Evolutionary conservation across 2,888 invertebrate species (phyloP).

Genomic region (Hypena proboscidalis): DNA sequence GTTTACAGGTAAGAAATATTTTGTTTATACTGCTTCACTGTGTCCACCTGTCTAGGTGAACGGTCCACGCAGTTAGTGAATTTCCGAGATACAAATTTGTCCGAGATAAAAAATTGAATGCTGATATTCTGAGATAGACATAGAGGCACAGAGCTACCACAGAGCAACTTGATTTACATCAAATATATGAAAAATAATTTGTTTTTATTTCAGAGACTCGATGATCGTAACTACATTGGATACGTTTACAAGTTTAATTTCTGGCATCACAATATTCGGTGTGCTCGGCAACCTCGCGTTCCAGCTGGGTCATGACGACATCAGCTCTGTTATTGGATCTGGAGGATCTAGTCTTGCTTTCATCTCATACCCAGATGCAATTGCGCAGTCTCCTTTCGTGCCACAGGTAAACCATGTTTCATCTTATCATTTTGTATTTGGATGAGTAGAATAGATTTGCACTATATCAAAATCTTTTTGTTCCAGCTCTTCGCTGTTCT

Average conservation of each 20-base stretch:
- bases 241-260: slow-evolving; percentile 92
- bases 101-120: too few relatives aligned
- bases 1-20: slow-evolving; percentile 86
- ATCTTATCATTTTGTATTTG: too few relatives aligned
- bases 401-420: slow-evolving; percentile 92
- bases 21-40: background rate
- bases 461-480: too few relatives aligned
- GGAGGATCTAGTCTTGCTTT: slow-evolving; percentile 93
- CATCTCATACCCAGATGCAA: slow-evolving; percentile 93
- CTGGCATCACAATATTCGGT: slow-evolving; percentile 93
- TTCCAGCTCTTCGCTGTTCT: slow-evolving; percentile 89
- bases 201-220: slow-evolving; percentile 86
- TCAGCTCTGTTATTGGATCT: slow-evolving; percentile 87
- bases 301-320: slow-evolving; percentile 85
- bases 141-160: too few relatives aligned
- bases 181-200: too few relatives aligned
- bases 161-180: too few relatives aligned
- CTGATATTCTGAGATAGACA: too few relatives aligned
- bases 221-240: slow-evolving; percentile 92
- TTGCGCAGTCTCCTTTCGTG: slow-evolving; percentile 89
- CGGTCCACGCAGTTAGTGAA: too few relatives aligned
- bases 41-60: too few relatives aligned
- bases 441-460: too few relatives aligned
- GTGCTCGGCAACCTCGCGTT: slow-evolving; percentile 92
- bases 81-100: too few relatives aligned